phyloP scores from a whole-genome alignment of 30 jellyfish, hydroid and myxozoan genomes.

The Hydra vulgaris region DNA sequence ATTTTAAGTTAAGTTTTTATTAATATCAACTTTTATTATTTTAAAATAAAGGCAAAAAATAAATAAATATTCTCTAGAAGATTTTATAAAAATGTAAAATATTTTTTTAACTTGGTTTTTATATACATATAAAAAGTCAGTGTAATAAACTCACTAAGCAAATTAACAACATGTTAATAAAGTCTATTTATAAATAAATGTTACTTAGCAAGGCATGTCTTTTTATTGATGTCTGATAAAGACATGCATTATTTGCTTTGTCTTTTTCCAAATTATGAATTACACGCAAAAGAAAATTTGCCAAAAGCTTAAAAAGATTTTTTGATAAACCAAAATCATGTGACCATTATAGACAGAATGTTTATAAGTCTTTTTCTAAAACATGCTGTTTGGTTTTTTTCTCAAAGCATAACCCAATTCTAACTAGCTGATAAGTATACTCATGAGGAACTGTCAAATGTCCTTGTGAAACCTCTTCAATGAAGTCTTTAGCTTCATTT shows the following conservation, averaged over 20 bases:
- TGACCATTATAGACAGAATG: background rate
- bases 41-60: no score
- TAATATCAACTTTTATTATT: no score
- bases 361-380: background rate
- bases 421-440: background rate
- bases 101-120: no score
- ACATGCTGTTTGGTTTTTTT: background rate
- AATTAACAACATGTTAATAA: no score
- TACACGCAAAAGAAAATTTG: background rate
- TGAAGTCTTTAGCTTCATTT: background rate
- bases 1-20: no score
- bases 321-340: background rate
- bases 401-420: background rate
- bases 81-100: no score
- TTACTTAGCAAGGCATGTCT: background rate
- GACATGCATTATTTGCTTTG: background rate
- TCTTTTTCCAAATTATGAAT: background rate
- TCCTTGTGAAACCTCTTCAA: no score
- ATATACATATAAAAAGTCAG: no score
- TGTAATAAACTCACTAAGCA: no score
- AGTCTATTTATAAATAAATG: no score
- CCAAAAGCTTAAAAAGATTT: background rate
- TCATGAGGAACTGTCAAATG: background rate
- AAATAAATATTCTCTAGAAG: no score
- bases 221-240: background rate